Conservation (phyloP, 2,888 invertebrate genomes). For the Cryptocephalus moraei region DNA sequence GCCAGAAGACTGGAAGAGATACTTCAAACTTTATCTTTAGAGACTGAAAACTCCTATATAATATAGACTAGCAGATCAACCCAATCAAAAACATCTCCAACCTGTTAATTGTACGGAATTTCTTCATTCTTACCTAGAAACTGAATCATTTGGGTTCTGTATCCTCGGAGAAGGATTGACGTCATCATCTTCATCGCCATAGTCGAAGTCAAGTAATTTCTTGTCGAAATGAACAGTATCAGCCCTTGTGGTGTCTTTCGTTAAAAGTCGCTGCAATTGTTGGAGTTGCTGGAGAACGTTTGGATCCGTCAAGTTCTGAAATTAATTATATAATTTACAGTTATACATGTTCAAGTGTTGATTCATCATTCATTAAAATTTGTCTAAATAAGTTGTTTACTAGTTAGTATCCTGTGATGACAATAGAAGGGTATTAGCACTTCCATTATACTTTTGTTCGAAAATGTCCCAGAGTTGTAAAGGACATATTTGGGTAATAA, state of each 20-base stretch:
- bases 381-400: no score
- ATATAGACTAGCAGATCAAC: not conserved
- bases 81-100: no score
- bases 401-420: no score
- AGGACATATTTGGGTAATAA: no score
- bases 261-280: slow-evolving; percentile 51
- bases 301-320: slow-evolving; percentile 30
- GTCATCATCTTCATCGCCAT: slow-evolving; percentile 86
- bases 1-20: slow-evolving; percentile 51
- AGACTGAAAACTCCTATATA: not conserved
- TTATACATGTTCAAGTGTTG: no score
- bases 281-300: slow-evolving; percentile 47
- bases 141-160: slow-evolving; percentile 28
- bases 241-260: slow-evolving; percentile 31
- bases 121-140: slow-evolving; percentile 15
- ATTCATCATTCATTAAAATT: no score
- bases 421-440: no score
- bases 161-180: slow-evolving; percentile 42
- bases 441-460: no score
- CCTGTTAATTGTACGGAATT: no score
- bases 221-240: slow-evolving; percentile 64
- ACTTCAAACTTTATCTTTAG: not conserved
- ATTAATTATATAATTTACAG: slow-evolving; percentile 1
- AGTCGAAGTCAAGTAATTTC: slow-evolving; percentile 82
- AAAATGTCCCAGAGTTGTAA: no score